A percentile compares a stretch with the other conserved stretches of the same genome.
These are phyloP conservation scores for Pterocles burchelli DNA, from an alignment of 2,113 vertebrate genomes.

Conservation along the genomic window DNA sequence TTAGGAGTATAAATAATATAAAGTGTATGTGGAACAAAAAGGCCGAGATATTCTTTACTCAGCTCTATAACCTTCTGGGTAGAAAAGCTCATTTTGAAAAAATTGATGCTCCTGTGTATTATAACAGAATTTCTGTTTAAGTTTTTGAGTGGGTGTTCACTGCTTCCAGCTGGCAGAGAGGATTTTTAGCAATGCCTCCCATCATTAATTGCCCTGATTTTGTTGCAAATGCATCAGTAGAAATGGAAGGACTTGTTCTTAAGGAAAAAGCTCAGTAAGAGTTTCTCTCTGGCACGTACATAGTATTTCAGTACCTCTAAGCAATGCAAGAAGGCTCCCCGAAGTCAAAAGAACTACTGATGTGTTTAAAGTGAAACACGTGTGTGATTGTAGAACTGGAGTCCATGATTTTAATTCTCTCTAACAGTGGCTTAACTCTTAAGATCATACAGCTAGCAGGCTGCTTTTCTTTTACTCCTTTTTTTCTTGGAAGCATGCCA, in stretches of 20 bases:
- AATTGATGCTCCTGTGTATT: background rate
- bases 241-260: background rate
- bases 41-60: background rate
- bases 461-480: slow-evolving; percentile 28
- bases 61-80: background rate
- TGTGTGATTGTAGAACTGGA: background rate
- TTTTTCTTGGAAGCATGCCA: slow-evolving; percentile 23
- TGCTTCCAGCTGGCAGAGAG: background rate
- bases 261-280: background rate
- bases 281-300: background rate
- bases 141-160: background rate
- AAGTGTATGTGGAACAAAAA: background rate
- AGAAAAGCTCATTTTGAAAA: background rate
- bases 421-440: background rate
- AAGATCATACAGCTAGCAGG: background rate
- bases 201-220: background rate
- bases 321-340: background rate
- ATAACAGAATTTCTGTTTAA: background rate
- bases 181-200: background rate
- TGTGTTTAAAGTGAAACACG: background rate
- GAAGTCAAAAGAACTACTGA: background rate
- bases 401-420: slow-evolving; percentile 15
- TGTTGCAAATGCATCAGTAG: fast-evolving
- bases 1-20: background rate
- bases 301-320: background rate